phyloP scores from a whole-genome alignment of 2,888 invertebrate genomes.

The Aphodius granarius region DNA sequence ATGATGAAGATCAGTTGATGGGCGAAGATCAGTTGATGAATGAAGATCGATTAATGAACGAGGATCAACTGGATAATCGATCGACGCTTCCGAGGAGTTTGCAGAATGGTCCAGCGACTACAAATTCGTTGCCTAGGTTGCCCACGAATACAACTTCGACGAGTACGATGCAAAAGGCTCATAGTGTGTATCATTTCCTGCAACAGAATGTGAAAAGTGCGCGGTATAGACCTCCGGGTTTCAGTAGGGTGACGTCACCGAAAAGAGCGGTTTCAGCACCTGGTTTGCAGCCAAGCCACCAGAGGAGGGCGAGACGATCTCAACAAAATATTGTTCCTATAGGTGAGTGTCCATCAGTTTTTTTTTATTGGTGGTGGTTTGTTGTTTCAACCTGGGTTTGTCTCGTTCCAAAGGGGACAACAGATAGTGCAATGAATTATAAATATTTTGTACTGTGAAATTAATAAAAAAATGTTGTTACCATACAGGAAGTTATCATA shows the following conservation, averaged over 20 bases:
- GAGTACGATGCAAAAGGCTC: slow-evolving; percentile 62
- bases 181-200: slow-evolving; percentile 63
- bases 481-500: no score
- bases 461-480: no score
- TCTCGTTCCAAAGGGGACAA: background rate
- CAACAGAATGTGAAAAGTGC: slow-evolving; percentile 79
- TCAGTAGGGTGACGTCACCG: slow-evolving; percentile 64
- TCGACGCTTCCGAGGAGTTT: slow-evolving; percentile 68
- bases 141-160: slow-evolving; percentile 58
- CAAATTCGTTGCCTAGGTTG: slow-evolving; percentile 78
- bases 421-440: no score
- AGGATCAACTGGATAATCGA: slow-evolving; percentile 50
- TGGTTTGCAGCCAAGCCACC: slow-evolving; percentile 70
- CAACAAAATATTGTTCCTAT: slow-evolving; percentile 51
- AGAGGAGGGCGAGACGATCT: slow-evolving; percentile 57
- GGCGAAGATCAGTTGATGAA: slow-evolving; percentile 49
- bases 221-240: slow-evolving; percentile 83
- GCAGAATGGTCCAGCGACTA: slow-evolving; percentile 61
- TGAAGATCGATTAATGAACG: slow-evolving; percentile 50
- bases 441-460: no score
- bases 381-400: background rate
- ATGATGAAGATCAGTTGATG: slow-evolving; percentile 55
- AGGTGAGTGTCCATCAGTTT: slow-evolving; percentile 58
- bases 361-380: background rate
- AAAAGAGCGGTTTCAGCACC: slow-evolving; percentile 77